Percentiles rank a stretch among this genome's conserved stretches.
Conservation (phyloP, 2,888 invertebrate species). For the Drosophila fungiperda region DNA sequence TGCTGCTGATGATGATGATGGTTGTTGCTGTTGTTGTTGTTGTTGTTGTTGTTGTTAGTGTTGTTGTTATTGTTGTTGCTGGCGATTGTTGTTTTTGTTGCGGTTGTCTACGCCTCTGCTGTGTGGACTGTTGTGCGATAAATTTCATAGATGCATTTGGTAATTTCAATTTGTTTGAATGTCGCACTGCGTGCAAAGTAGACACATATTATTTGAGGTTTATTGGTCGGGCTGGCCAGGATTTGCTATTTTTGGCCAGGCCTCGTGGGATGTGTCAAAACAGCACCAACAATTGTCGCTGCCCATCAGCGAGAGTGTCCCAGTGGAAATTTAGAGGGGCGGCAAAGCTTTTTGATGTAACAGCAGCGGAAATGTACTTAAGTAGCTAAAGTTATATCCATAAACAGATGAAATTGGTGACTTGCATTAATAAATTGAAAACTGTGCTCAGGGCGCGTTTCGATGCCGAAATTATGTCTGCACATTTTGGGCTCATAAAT, state of each 20-base stretch:
- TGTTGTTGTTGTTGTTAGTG: constrained; percentile 17
- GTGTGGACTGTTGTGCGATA: constrained; percentile 52
- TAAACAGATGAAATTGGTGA: constrained; percentile 33
- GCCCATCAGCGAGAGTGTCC: constrained; percentile 35
- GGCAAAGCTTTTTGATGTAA: constrained; percentile 61
- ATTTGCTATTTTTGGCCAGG: constrained; percentile 59
- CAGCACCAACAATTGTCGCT: constrained; percentile 59
- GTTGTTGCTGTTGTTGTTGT: constrained; percentile 6
- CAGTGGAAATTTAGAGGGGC: constrained; percentile 12
- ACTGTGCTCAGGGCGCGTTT: constrained; percentile 2
- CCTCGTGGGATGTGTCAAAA: constrained; percentile 53
- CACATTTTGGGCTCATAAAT: constrained; percentile 40
- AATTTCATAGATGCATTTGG: constrained; percentile 76
- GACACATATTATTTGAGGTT: constrained; percentile 68
- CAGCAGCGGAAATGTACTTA: constrained; percentile 51
- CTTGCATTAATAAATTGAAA: constrained; percentile 49
- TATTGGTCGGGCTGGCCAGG: constrained; percentile 48
- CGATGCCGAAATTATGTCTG: constrained; percentile 8
- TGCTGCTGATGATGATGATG: background rate
- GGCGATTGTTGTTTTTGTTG: constrained; percentile 11
- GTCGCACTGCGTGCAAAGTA: constrained; percentile 51
- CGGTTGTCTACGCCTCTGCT: constrained; percentile 8
- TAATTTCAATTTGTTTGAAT: constrained; percentile 77
- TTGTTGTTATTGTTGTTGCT: constrained; percentile 14
- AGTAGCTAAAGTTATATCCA: constrained; percentile 23